Evolutionary conservation across 2,113 vertebrate species (phyloP), one percentile per base, ranked within the genome.

Genomic region (Entomyzon cyanotis): DNA sequence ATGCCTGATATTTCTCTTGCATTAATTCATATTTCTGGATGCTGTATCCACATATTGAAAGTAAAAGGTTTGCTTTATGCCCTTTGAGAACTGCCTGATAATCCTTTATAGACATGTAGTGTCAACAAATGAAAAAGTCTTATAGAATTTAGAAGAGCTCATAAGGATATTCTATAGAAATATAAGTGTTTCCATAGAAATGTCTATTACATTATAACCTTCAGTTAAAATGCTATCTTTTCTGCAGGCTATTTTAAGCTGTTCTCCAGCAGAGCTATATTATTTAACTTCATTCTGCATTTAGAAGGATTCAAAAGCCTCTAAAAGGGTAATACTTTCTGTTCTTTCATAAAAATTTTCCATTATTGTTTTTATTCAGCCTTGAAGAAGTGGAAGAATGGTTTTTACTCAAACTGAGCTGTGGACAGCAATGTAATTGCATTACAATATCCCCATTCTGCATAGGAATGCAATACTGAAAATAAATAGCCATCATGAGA

Each of bases 161-260:
- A 64, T 60, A 93, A 86, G 37, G 64, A 84, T 78, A 75, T 64
- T 60, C 88, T 76, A 62, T 10, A 87, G 83, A 94, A 81, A 94
- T 53, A 10, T 46, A 69, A 67, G 75, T 88, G 76, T 93, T 86
- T 95, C 86, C 69, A 96, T 64, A 91, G 83, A 96, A 92, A 89
- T 94, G 23, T 39, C 49, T 81, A 68, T 90, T 87, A 80, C 62
- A 73, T 83, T 74, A 69, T 9, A 87, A 70, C 77, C 25, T 80
- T 95, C 44, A 52, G 68, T 80, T 91, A 90, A 95, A 94, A 86
- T 63, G 35, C 79, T 91, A 80, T 80, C 63, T 94, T 93, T 95
- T 83, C 69, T 85, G 59, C 69, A 85, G 42, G 65, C 76, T 96
- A 94, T 95, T 94, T 93, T 89, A 88, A 95, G 67, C 81, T 79